Evolutionary conservation across 1,140 invertebrate genomes (phyloP).

Genomic region (Calosoma granatense): DNA sequence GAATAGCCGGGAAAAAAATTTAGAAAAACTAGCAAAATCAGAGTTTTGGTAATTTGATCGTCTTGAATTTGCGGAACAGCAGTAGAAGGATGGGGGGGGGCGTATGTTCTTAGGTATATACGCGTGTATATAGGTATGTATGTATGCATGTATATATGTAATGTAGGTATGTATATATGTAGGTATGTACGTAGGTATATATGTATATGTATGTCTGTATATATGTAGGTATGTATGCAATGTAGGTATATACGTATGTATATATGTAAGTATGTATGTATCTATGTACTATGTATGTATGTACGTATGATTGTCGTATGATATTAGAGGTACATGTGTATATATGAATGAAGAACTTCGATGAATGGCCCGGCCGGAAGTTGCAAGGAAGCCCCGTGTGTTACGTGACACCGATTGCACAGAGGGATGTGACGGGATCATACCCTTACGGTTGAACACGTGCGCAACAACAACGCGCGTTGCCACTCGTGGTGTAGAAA

Average conservation of each 20-base stretch:
- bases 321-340: background rate
- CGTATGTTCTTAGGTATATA: no score
- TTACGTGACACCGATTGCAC: background rate
- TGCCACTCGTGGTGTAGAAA: background rate
- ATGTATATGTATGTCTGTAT: no score
- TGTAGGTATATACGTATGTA: background rate
- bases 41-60: no score
- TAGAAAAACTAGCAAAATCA: no score
- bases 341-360: background rate
- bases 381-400: background rate
- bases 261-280: background rate
- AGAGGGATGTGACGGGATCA: background rate
- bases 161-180: no score
- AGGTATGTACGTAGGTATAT: no score
- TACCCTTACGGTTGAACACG: background rate
- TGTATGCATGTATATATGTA: no score
- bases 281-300: background rate
- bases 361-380: conserved; percentile 1
- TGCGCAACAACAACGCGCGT: conserved; percentile 1
- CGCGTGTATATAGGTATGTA: no score
- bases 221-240: background rate
- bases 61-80: no score
- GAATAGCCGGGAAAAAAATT: no score
- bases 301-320: no score
- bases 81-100: no score